Base-by-base conservation (phyloP, 2,797 vertebrate species). In the Pseudochromis fuscus region DNA sequence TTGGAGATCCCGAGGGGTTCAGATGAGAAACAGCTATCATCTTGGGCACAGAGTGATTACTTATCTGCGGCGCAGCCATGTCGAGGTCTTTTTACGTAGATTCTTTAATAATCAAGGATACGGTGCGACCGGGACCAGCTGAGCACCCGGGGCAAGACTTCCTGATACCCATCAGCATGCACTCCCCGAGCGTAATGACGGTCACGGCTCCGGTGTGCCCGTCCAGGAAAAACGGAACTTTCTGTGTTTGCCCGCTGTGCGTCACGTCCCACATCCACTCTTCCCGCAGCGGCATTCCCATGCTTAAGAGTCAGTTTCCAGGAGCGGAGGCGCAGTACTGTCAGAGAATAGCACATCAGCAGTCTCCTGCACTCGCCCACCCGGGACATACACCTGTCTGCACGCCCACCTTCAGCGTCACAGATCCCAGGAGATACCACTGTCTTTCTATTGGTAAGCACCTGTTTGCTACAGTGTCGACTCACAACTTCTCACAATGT, bases 71-170 rank as follows among this genome's bases (percentile, higher is more conserved):
- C 72, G 57, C 83, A 87, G 69, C 72, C 90, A 99, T 98, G 98
- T 99, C 98, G 75, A 96, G 96, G 77, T 99, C 98, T 77, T 99
- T 99, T 91, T 99, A 99, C 83, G 98, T 99, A n/a, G 98, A 99
- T 83, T 99, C 98, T 73, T 93, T 99, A 85, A 99, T 99, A 80
- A 95, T 99, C 92, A 99, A 99, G 94, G 98, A 99, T 67, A 91
- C 96, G 27, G 94, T 94, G 46, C 91, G 97, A 85, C 94, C 96
- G 7, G 92, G 93, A 74, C 94, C 95, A 4, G 57, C 94, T 44
- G 95, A 95, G 83, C 96, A 95, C 52, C 89, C 91, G 11, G 93
- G 92, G 33, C 96, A 96, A 80, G 98, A 99, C 86, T 97, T 98
- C 89, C 95, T 98, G 61, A 93, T 99, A 49, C 97, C 97, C 31